These are phyloP conservation scores for Hemithea aestivaria DNA, from an alignment of 2,888 invertebrate species.

Conservation along the genomic window DNA sequence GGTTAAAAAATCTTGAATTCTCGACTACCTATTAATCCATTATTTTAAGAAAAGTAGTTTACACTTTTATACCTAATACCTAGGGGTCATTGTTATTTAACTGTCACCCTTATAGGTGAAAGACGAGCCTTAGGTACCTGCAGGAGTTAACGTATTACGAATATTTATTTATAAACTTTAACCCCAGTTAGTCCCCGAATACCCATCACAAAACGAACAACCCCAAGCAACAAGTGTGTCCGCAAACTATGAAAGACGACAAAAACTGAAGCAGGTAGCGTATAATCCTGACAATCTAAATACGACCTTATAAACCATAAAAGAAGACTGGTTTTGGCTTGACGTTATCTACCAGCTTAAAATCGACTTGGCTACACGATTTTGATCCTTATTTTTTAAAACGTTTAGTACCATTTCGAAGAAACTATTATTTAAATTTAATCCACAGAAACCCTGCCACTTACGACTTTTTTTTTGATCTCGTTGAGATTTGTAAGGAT, in stretches of 20 bases:
- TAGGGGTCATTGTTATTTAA: too few relatives aligned
- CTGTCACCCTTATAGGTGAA: too few relatives aligned
- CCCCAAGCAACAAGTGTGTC: conserved; percentile 73
- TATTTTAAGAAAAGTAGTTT: too few relatives aligned
- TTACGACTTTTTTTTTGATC: conserved; percentile 50
- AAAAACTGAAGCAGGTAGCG: conserved; percentile 71
- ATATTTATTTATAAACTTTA: conserved; percentile 18
- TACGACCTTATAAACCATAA: conserved; percentile 52
- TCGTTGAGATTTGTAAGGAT: conserved; percentile 65
- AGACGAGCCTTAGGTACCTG: too few relatives aligned
- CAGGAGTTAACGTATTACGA: too few relatives aligned
- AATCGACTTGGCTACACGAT: conserved; percentile 40
- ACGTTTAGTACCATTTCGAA: conserved; percentile 19
- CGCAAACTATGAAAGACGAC: conserved; percentile 65
- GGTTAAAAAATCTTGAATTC: too few relatives aligned
- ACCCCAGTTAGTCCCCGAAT: conserved; percentile 15
- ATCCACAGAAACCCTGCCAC: conserved; percentile 33
- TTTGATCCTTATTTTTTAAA: conserved; percentile 45
- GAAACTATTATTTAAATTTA: too few relatives aligned
- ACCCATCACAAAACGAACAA: conserved; percentile 52
- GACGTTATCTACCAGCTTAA: conserved; percentile 38
- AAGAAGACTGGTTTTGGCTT: conserved; percentile 63
- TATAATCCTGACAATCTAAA: conserved; percentile 49
- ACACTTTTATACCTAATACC: too few relatives aligned
- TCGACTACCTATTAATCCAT: too few relatives aligned